Evolutionary conservation across 1,140 invertebrate genomes (phyloP), one percentile per base, ranked within the genome.

Genomic region (Trichomalopsis sarcophagae): DNA sequence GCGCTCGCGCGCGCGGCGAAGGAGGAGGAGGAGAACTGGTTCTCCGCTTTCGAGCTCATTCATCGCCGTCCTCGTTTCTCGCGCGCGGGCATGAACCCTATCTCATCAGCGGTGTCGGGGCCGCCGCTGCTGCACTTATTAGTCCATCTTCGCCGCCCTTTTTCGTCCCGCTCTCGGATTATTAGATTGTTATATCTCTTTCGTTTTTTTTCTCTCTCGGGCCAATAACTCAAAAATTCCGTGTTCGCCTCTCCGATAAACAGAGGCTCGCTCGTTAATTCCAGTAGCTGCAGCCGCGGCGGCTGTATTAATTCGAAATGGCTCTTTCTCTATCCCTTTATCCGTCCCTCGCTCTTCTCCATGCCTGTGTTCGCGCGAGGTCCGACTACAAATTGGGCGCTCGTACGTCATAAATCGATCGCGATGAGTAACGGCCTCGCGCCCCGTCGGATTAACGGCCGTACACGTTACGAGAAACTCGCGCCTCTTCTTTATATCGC

Each of bases 401-500:
- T 86, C 50, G 55, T 84, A 84, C 86, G 86, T 87, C 89, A 87
- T 89, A 89, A 89, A 90, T 89, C 86, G 83, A 87, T 81, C 36
- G 21, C 21, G 47, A 40, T 73, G 71, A 78, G 74, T 55, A 69
- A 44, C 17, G 55, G 55, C 21, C 17, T 7, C n/a, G 17, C 71
- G 84, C 76, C 36, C 78, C 50, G 81, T 6, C 14, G 27, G 78
- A 80, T 80, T 69, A 69, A 69, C 62, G 66, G 27, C 44, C 77
- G 62, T 33, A 69, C 66, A 66, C 21, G 62, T 66, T 4, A 79
- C 44, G 77, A 36, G 47, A 27, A 62, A 79, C 44, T 74, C 3
- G 13, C 14, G 21, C 44, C 23, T n/a, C 40, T 74, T 55, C 23
- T 62, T 77, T 69, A 66, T 69, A 66, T 77, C 6, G 13, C 36